These are phyloP conservation scores for Procapra przewalskii DNA, from an alignment of 2,113 vertebrate genomes.

Conservation along the genomic window DNA sequence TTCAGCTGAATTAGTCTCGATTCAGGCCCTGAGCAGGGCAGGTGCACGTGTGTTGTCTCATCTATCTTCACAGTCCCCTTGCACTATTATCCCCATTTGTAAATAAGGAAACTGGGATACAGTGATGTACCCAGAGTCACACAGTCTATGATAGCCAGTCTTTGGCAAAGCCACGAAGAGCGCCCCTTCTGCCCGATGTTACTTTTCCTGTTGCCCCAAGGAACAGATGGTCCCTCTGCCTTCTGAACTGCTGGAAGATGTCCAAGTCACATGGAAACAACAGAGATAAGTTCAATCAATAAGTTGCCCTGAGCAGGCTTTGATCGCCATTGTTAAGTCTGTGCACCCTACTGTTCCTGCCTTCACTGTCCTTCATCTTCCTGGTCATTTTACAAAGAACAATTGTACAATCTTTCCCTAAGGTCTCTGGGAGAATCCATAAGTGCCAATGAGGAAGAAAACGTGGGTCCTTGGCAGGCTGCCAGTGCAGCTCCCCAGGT, in stretches of 20 bases:
- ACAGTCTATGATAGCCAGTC: neutral
- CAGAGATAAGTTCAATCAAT: neutral
- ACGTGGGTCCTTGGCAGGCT: neutral
- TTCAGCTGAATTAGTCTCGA: neutral
- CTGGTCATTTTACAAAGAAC: neutral
- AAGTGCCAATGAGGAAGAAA: neutral
- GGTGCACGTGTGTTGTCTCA: neutral
- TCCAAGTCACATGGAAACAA: neutral
- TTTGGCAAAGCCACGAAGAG: neutral
- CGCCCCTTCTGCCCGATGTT: neutral
- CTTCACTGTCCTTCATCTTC: neutral
- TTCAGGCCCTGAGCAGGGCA: neutral
- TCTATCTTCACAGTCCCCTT: neutral
- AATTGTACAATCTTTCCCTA: neutral
- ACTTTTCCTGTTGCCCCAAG: neutral
- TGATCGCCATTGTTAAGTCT: no score
- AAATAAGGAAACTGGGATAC: neutral
- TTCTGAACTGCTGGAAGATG: neutral
- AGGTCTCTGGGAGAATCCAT: conserved; percentile 64
- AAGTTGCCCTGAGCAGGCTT: neutral
- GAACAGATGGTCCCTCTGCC: neutral
- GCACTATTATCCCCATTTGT: neutral
- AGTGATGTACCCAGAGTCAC: neutral
- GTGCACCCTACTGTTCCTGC: neutral
- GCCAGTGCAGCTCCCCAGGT: neutral